Evolutionary conservation across 2,888 invertebrate genomes (phyloP).

Genomic region (Pocota personata): DNA sequence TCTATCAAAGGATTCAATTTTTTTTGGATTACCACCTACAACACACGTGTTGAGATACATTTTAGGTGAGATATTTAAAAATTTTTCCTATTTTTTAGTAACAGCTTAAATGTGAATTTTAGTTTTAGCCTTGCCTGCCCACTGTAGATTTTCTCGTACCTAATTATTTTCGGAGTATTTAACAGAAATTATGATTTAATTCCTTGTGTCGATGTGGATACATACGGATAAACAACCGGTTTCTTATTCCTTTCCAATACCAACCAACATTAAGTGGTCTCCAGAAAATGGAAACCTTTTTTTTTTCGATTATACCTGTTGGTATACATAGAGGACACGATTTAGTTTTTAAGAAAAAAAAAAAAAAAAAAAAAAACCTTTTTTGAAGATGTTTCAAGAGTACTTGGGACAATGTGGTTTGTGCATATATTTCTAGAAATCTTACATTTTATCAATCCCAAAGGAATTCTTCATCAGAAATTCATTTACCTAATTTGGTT

Average conservation of each 20-base stretch:
- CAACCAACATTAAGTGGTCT: conserved; percentile 27
- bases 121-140: background rate
- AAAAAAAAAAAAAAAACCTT: background rate
- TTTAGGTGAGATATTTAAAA: too few species aligned
- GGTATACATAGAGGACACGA: conserved; percentile 23
- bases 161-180: conserved; percentile 42
- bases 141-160: background rate
- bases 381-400: conserved; percentile 12
- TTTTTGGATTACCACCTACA: conserved; percentile 31
- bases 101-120: background rate
- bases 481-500: too few species aligned
- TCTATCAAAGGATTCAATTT: conserved; percentile 26
- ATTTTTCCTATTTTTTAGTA: background rate
- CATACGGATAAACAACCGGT: conserved; percentile 33
- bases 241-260: conserved; percentile 29
- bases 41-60: conserved; percentile 35
- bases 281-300: conserved; percentile 44
- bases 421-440: background rate
- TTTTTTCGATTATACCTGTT: conserved; percentile 28
- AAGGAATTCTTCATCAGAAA: background rate
- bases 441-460: too few species aligned
- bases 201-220: conserved; percentile 33
- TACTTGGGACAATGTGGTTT: background rate
- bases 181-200: conserved; percentile 58
- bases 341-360: background rate